A percentile compares a stretch with the other conserved stretches of the same genome.
Evolutionary conservation across 2,797 vertebrate species (phyloP).

Genomic region (Scleropages formosus): DNA sequence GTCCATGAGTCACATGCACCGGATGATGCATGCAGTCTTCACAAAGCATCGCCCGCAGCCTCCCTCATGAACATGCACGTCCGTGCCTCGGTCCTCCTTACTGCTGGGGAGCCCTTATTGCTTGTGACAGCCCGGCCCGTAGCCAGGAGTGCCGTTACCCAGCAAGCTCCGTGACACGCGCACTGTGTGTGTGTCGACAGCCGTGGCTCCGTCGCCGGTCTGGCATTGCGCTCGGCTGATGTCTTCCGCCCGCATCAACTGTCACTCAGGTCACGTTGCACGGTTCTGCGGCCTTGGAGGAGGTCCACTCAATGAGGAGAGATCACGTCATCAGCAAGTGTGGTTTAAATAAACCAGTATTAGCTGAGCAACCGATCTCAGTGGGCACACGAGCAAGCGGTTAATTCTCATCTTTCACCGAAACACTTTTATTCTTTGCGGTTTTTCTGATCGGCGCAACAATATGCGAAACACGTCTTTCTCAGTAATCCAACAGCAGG

Average conservation of each 20-base stretch:
- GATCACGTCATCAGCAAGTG: background rate
- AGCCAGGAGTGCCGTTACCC: slow-evolving; percentile 5
- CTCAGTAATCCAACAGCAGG: too few species aligned
- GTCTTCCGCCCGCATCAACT: background rate
- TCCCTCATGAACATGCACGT: background rate
- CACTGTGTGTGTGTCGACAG: background rate
- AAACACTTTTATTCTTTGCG: too few species aligned
- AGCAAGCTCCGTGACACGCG: background rate
- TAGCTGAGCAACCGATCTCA: too few species aligned
- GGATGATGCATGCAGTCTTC: background rate
- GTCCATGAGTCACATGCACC: background rate
- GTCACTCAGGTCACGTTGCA: background rate
- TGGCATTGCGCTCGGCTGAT: background rate
- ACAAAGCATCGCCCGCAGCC: background rate
- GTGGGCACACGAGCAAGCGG: too few species aligned
- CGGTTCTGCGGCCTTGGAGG: background rate
- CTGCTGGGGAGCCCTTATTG: background rate
- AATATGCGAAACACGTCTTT: too few species aligned
- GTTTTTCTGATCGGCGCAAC: too few species aligned
- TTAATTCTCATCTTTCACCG: too few species aligned
- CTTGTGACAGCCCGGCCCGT: background rate
- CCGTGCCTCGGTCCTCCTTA: background rate
- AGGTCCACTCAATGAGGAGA: background rate
- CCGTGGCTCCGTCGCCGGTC: background rate
- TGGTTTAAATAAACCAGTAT: too few species aligned